Evolutionary conservation across 2,113 vertebrate species (phyloP), one percentile per base, ranked within the genome.

Genomic region (Heliornis fulica): DNA sequence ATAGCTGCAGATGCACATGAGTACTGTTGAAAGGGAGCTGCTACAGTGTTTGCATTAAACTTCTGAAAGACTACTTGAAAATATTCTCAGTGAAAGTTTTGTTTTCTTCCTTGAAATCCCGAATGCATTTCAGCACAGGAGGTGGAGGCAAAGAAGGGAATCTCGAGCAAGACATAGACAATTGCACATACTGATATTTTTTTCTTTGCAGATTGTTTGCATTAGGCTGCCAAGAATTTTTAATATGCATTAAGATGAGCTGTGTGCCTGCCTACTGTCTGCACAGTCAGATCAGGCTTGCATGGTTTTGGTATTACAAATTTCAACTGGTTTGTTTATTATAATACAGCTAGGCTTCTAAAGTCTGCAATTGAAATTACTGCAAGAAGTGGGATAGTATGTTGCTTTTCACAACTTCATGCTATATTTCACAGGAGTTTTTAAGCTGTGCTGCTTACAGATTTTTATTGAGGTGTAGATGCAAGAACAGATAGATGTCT

Each of bases 211-310:
- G 70, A 63, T 51, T 91, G 20, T 86, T 77, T 94, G 57, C 51
- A 16, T 75, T 63, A 50, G 53, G 38, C n/a, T 88, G 86, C 54
- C 83, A 91, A 89, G 68, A 91, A 95, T 83, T 91, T 95, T 96
- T 93, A 87, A 87, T 72, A 41, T 61, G 57, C 3, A 4, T 72
- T 85, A 51, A 51, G 81, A 74, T 4, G 46, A 71, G 34, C 36
- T 56, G 9, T 36, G 10, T 82, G 61, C 59, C 72, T 69, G 77
- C 71, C 85, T 90, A 50, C 31, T 84, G 56, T 71, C 88, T 85
- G 81, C 13, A 29, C 48, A 76, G 80, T 88, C 38, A 81, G 83
- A 91, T 75, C 59, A 70, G 77, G 85, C 56, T 77, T 82, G 21
- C 32, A 34, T 54, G 40, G 54, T 54, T 90, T 93, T 77, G 54